Percentiles rank a stretch among this genome's conserved stretches.
These are phyloP conservation scores for Oxycera nigricornis DNA, from an alignment of 2,888 invertebrate genomes.

Conservation along the genomic window DNA sequence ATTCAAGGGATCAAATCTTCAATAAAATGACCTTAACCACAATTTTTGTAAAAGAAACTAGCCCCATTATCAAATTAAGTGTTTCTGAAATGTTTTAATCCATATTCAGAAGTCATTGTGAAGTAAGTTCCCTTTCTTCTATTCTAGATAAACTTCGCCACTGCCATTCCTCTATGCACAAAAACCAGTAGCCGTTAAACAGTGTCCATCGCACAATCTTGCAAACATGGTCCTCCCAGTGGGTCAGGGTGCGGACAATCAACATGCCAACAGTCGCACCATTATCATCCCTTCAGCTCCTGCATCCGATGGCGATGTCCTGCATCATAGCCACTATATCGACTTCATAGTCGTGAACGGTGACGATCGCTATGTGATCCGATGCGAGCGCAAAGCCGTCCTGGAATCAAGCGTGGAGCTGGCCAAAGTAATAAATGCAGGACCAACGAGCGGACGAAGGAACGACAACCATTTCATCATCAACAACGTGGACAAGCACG, in stretches of 20 bases:
- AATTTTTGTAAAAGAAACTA: too few species aligned
- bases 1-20: too few species aligned
- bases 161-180: constrained; percentile 37
- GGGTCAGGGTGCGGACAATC: constrained; percentile 58
- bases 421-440: constrained; percentile 60
- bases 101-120: background rate
- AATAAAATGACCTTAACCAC: too few species aligned
- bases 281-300: constrained; percentile 58
- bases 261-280: constrained; percentile 53
- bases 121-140: background rate
- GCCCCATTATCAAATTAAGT: too few species aligned
- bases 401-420: constrained; percentile 60
- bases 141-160: background rate
- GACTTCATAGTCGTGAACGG: constrained; percentile 61
- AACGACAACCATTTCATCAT: constrained; percentile 61
- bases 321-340: constrained; percentile 54
- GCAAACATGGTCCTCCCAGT: constrained; percentile 59
- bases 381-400: constrained; percentile 59
- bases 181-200: constrained; percentile 8
- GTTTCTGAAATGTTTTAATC: too few species aligned
- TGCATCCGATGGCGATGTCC: constrained; percentile 53
- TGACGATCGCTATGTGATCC: constrained; percentile 60
- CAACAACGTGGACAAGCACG: constrained; percentile 59
- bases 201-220: constrained; percentile 1
- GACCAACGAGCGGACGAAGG: constrained; percentile 57